Percentiles rank a stretch among this genome's conserved stretches.
Evolutionary conservation across 2,797 vertebrate species (phyloP).

Genomic region (Poeciliopsis gracilis): DNA sequence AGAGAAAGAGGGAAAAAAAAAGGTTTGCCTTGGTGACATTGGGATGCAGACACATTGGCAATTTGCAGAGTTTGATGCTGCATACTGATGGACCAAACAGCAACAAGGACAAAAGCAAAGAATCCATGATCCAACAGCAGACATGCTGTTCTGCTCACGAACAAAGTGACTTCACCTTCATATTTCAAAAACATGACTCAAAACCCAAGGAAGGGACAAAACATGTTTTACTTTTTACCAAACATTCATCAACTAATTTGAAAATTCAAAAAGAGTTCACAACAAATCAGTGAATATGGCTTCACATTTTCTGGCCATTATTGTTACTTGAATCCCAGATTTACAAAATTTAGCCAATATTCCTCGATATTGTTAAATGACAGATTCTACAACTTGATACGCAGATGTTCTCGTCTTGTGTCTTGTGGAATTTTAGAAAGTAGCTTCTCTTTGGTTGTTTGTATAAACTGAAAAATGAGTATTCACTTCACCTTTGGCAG

Average conservation of each 20-base stretch:
- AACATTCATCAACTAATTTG: not conserved
- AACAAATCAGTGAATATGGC: not conserved
- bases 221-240: not conserved
- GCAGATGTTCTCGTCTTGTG: not conserved
- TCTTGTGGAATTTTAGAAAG: too few species aligned
- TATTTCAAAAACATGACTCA: not conserved
- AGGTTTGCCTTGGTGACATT: constrained; percentile 48
- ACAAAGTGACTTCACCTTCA: not conserved
- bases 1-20: constrained; percentile 15
- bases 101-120: constrained; percentile 30
- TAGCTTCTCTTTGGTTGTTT: too few species aligned
- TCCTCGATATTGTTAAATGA: not conserved
- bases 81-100: constrained; percentile 44
- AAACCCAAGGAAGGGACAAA: not conserved
- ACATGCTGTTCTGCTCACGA: not conserved
- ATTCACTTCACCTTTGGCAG: too few species aligned
- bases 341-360: not conserved
- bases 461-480: too few species aligned
- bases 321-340: not conserved
- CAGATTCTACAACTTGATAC: not conserved
- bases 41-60: constrained; percentile 53
- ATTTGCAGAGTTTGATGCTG: constrained; percentile 37
- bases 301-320: not conserved
- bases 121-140: constrained; percentile 2
- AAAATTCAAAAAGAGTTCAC: not conserved